phyloP scores from a whole-genome alignment of 2,888 invertebrate species.

The Eupithecia tripunctaria region DNA sequence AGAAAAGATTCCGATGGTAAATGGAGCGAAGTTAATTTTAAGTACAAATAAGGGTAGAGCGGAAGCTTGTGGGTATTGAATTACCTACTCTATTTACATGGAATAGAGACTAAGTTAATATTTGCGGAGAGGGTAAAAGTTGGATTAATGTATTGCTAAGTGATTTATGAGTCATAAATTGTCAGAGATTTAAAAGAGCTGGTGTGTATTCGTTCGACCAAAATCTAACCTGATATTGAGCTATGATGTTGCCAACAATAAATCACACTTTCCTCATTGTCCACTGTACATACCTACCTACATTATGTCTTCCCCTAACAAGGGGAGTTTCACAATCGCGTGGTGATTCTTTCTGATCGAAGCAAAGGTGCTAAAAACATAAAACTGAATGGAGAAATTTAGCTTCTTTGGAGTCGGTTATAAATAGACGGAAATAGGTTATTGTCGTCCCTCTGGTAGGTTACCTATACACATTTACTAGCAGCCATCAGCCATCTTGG shows the following conservation, averaged over 20 bases:
- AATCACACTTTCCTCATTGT: neutral
- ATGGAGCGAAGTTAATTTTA: slow-evolving; percentile 31
- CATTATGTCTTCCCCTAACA: too few species aligned
- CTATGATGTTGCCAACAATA: neutral
- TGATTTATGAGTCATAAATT: neutral
- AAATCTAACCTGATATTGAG: neutral
- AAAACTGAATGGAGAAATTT: too few species aligned
- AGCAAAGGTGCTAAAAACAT: too few species aligned
- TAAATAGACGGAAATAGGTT: too few species aligned
- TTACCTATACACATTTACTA: too few species aligned
- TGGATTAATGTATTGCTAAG: neutral
- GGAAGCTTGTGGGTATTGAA: slow-evolving; percentile 10
- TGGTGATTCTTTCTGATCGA: too few species aligned
- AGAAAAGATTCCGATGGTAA: slow-evolving; percentile 22
- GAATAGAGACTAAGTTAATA: neutral
- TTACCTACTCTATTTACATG: slow-evolving; percentile 1
- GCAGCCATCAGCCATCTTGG: too few species aligned
- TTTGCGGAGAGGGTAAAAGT: neutral
- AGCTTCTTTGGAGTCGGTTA: too few species aligned
- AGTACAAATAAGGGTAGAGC: slow-evolving; percentile 19
- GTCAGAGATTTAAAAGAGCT: neutral
- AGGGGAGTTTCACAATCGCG: too few species aligned
- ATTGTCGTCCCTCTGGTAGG: too few species aligned
- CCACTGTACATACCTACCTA: too few species aligned
- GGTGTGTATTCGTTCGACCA: neutral